Evolutionary conservation across 1,140 invertebrate genomes (phyloP), one percentile per base, ranked within the genome.

Genomic region (Pachypeltis micranthus): DNA sequence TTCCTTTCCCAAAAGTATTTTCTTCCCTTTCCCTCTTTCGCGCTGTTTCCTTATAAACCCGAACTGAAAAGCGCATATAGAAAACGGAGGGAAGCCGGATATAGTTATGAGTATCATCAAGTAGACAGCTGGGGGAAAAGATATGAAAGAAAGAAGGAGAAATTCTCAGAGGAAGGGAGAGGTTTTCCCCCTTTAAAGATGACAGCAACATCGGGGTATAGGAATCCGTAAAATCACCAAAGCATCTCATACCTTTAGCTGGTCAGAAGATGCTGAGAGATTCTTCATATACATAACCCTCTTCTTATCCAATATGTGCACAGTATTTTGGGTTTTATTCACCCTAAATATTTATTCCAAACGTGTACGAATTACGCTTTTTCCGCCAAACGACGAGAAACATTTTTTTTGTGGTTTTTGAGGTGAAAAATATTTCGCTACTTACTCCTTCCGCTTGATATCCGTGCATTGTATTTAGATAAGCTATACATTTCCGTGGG

Each of bases 71-170:
- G 23, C 47, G 47, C 47, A 51, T 51, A 51, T 51, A 51, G 47
- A 51, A 51, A 51, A 51, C 23, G 47, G 47, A 39, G 16, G 47
- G 47, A 21, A 10, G 47, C 12, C 47, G 47, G 47, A 51, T 51
- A 51, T 51, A 51, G 47, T 51, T 51, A 51, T 51, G 47, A 21
- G 23, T 51, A 51, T 51, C 47, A 51, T 51, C 47, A 51, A 51
- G 47, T 51, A 51, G 47, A 51, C 47, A 51, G 47, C 47, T 51
- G 47, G 47, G 19, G 19, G 47, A 21, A 21, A 21, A 51, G 47
- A 51, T 51, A 51, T 51, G 47, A 51, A 51, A 51, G 47, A 21
- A 51, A 51, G 47, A 21, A 51, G 23, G 3, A 51, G 47, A 21
- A 51, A 51, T 51, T 51, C 47, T 51, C 23, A 21, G 47, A 21